A percentile compares a stretch with the other conserved stretches of the same genome.
phyloP scores from a whole-genome alignment of 2,888 invertebrate genomes.

The Nephrotoma guestfalica region DNA sequence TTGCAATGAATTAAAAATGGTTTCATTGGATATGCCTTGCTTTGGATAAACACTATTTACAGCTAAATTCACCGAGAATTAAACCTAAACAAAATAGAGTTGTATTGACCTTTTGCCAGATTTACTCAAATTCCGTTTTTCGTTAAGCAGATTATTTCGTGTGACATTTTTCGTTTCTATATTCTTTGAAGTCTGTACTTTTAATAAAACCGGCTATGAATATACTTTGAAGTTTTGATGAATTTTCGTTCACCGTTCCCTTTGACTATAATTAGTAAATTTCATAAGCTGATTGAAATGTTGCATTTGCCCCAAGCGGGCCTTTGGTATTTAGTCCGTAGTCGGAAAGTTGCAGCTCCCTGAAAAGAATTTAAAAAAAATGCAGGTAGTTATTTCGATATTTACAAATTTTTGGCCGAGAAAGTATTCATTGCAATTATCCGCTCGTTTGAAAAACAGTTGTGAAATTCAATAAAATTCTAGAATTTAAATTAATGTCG shows the following conservation, averaged over 20 bases:
- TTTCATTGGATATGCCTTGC: constrained; percentile 2
- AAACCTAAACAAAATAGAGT: constrained; percentile 7
- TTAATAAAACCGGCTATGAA: constrained; percentile 5
- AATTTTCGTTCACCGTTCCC: background rate
- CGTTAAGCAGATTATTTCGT: constrained; percentile 6
- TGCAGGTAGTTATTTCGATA: no score
- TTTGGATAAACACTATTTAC: background rate
- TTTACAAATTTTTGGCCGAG: no score
- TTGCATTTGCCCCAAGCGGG: constrained; percentile 7
- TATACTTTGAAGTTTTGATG: constrained; percentile 5
- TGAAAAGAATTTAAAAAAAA: no score
- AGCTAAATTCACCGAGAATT: constrained; percentile 8
- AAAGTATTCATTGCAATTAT: no score
- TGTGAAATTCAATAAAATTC: no score
- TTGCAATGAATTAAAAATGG: constrained; percentile 6
- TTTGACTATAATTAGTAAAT: constrained; percentile 4
- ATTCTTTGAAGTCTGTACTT: constrained; percentile 5
- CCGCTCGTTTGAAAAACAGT: no score
- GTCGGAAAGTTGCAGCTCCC: background rate
- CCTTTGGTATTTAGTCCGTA: constrained; percentile 3
- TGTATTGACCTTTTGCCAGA: background rate
- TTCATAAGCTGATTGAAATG: constrained; percentile 1
- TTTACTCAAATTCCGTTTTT: constrained; percentile 3
- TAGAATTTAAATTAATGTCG: no score
- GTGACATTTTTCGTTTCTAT: constrained; percentile 8